Evolutionary conservation across 2,797 vertebrate genomes (phyloP).

Genomic region (Anolis apletophallus): DNA sequence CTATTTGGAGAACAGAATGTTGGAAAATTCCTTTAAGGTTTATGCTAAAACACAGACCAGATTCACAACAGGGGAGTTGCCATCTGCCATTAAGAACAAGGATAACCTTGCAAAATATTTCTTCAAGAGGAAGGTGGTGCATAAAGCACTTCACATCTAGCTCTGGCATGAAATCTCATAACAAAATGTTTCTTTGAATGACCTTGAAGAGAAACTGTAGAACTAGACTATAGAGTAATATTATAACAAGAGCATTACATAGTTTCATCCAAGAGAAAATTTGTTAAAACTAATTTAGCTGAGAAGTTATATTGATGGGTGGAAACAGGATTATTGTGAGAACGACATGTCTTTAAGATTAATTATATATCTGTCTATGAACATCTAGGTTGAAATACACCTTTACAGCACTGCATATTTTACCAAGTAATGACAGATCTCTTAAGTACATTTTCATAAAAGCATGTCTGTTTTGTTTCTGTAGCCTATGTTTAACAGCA

Average conservation of each 20-base stretch:
- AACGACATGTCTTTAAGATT: slow-evolving; percentile 14
- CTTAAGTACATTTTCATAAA: slow-evolving; percentile 30
- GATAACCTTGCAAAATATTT: neutral
- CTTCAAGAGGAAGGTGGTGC: neutral
- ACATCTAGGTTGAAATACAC: neutral
- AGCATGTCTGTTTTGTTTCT: slow-evolving; percentile 19
- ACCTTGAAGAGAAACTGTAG: neutral
- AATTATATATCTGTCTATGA: slow-evolving; percentile 10
- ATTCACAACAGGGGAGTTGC: too few relatives aligned
- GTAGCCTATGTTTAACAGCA: neutral
- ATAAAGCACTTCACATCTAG: too few relatives aligned
- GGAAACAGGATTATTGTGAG: neutral
- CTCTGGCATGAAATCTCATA: neutral
- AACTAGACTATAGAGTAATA: neutral
- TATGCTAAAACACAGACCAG: too few relatives aligned
- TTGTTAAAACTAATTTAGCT: neutral
- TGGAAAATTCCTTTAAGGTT: too few relatives aligned
- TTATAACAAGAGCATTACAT: neutral
- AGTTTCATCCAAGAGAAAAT: neutral
- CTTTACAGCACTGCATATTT: slow-evolving; percentile 9
- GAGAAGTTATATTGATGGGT: neutral
- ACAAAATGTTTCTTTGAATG: neutral
- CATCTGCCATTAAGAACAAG: neutral
- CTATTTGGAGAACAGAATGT: too few relatives aligned
- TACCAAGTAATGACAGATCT: slow-evolving; percentile 10